These are phyloP conservation scores for Cacoxenus indagator DNA, from an alignment of 2,888 invertebrate genomes.

Conservation along the genomic window DNA sequence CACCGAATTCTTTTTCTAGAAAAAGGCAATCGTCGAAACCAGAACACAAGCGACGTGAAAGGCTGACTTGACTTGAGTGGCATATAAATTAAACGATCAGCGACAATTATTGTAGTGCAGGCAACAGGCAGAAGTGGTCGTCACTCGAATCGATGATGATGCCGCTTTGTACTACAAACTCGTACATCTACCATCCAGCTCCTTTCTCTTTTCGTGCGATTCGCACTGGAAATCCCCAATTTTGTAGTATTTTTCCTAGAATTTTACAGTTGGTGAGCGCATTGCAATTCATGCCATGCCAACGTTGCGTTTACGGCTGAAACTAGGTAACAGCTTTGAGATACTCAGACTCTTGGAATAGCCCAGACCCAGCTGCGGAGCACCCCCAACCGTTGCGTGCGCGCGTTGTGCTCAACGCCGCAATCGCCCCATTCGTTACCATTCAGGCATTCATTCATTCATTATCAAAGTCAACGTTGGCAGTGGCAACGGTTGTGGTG, in stretches of 20 bases:
- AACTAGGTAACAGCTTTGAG: background rate
- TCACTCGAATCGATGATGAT: background rate
- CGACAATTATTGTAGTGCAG: constrained; percentile 3
- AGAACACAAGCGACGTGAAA: background rate
- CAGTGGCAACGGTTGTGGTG: background rate
- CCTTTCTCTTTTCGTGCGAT: background rate
- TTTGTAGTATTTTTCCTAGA: background rate
- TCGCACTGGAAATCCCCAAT: background rate
- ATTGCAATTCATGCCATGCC: background rate
- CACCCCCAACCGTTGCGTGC: background rate
- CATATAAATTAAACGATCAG: constrained; percentile 13
- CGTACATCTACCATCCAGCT: background rate
- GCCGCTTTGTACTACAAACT: background rate
- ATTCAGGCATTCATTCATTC: background rate
- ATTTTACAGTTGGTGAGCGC: background rate
- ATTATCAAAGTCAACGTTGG: background rate
- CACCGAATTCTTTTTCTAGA: background rate
- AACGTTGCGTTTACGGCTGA: background rate
- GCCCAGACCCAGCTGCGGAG: background rate
- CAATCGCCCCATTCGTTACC: background rate
- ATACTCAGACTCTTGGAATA: background rate
- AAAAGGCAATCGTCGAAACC: background rate
- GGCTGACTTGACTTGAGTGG: constrained; percentile 8
- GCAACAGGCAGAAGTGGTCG: background rate
- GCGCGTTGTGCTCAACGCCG: background rate